These are phyloP conservation scores for Scomberomorus guttatus DNA, from an alignment of 2,797 vertebrate genomes.

Conservation along the genomic window DNA sequence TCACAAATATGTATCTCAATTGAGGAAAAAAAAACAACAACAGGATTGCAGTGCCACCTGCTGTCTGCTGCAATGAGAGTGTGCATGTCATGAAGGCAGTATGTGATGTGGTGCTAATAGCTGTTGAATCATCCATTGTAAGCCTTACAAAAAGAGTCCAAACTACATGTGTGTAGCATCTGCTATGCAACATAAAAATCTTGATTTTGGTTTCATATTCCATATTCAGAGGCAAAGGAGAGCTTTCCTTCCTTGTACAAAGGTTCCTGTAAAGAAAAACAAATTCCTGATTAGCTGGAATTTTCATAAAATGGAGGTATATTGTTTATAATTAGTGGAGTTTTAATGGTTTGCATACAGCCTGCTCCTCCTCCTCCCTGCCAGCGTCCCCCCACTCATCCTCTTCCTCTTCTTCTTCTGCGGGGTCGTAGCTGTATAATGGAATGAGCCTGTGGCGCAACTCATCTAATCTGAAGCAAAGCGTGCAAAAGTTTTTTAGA, in stretches of 20 bases:
- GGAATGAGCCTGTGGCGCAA: constrained; percentile 75
- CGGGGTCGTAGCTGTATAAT: constrained; percentile 73
- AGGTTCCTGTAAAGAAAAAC: constrained; percentile 58
- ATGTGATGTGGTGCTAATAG: neutral
- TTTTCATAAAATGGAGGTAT: neutral
- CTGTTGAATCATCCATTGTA: neutral
- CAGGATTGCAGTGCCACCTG: constrained; percentile 56
- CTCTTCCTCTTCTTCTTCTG: constrained; percentile 49
- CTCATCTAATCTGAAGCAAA: constrained; percentile 58
- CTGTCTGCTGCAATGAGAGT: constrained; percentile 25
- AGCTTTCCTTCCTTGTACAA: constrained; percentile 63
- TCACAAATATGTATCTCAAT: neutral
- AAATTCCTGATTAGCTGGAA: neutral
- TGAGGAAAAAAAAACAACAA: neutral
- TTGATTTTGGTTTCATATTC: constrained; percentile 22
- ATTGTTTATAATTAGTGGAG: neutral
- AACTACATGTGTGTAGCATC: neutral
- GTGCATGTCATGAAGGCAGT: neutral
- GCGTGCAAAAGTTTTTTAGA: neutral
- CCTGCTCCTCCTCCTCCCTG: constrained; percentile 41
- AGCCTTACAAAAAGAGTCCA: neutral
- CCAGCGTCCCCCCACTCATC: constrained; percentile 39
- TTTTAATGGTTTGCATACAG: constrained; percentile 46
- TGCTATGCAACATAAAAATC: neutral
- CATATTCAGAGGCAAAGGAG: constrained; percentile 22